Evolutionary conservation across 2,113 vertebrate genomes (phyloP).

Genomic region (Fukomys damarensis): DNA sequence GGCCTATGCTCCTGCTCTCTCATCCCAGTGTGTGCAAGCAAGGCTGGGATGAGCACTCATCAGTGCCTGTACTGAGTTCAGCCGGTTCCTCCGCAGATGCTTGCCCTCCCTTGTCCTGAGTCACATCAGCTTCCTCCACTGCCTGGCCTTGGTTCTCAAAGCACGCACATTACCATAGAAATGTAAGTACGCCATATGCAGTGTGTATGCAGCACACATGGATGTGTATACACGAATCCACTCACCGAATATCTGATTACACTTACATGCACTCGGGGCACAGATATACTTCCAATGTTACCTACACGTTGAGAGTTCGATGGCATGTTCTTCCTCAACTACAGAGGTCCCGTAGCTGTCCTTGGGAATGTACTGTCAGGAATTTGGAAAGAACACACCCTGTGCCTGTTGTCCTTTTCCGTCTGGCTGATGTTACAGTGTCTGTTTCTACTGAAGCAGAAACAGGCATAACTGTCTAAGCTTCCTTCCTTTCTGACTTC

Average conservation of each 20-base stretch:
- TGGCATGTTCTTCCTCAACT: not conserved
- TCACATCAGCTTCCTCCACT: not conserved
- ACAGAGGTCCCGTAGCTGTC: not conserved
- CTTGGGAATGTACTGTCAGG: not conserved
- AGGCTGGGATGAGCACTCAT: rapidly evolving
- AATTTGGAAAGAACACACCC: rapidly evolving
- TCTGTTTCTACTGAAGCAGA: not conserved
- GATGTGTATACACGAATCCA: rapidly evolving
- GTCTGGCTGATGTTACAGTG: not conserved
- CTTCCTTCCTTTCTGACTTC: not conserved
- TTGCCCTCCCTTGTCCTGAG: rapidly evolving
- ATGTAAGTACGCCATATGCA: not conserved
- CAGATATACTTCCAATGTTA: not conserved
- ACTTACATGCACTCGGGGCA: not conserved
- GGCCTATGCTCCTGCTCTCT: not conserved
- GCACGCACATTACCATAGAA: not conserved
- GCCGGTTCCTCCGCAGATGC: not conserved
- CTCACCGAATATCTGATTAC: not conserved
- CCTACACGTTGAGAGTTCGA: not conserved
- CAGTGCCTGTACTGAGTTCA: rapidly evolving
- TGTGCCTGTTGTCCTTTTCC: slow-evolving; percentile 39
- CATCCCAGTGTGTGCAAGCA: not conserved
- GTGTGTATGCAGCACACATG: not conserved
- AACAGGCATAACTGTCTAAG: not conserved
- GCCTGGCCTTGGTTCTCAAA: not conserved